Percentiles rank a stretch among this genome's conserved stretches.
Conservation (phyloP, 2,797 vertebrate species). For the Melanogrammus aeglefinus region DNA sequence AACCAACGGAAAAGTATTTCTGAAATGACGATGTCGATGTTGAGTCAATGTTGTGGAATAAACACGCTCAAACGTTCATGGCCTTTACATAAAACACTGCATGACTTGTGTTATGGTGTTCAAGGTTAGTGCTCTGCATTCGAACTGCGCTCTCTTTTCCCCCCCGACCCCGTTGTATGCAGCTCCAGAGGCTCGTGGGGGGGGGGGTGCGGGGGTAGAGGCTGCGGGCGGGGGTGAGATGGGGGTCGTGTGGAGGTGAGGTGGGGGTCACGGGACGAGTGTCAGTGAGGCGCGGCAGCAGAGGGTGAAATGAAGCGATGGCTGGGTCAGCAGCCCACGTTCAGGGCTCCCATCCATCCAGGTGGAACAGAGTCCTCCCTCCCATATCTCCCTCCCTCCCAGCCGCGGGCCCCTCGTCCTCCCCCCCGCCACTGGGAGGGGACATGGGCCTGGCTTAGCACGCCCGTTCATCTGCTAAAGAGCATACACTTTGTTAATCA, state of each 20-base stretch:
- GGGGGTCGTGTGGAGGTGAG: neutral
- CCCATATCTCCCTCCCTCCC: constrained; percentile 62
- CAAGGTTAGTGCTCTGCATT: neutral
- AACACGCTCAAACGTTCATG: neutral
- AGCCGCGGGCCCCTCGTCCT: constrained; percentile 52
- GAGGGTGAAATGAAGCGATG: constrained; percentile 63
- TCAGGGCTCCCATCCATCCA: constrained; percentile 69
- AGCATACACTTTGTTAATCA: constrained; percentile 73
- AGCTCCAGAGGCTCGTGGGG: neutral
- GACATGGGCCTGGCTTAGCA: constrained; percentile 64
- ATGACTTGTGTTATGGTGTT: neutral
- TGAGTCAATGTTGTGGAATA: neutral
- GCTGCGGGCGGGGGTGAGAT: neutral
- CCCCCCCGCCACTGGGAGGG: constrained; percentile 61
- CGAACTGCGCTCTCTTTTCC: neutral
- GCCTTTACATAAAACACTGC: neutral
- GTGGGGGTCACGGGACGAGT: constrained; percentile 22
- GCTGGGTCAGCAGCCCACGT: constrained; percentile 72
- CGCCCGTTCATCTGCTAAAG: constrained; percentile 70
- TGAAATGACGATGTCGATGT: neutral
- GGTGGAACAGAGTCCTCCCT: constrained; percentile 69
- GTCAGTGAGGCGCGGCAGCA: neutral
- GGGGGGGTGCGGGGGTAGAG: neutral
- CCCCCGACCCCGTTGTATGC: neutral
- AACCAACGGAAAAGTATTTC: neutral